Evolutionary conservation across 2,113 vertebrate species (phyloP).

Genomic region (Psophia crepitans): DNA sequence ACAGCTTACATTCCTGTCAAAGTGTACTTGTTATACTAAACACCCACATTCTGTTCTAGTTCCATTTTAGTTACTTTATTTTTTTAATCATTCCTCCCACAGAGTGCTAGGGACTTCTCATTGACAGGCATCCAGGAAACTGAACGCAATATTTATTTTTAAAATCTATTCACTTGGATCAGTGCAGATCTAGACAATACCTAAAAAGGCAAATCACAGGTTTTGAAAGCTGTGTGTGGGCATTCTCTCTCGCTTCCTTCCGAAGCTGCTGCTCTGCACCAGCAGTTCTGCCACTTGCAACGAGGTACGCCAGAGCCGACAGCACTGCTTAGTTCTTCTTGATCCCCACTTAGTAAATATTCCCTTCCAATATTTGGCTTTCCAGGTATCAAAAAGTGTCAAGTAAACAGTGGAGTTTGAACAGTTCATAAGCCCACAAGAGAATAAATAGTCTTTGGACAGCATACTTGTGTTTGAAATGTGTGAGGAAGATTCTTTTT

Average conservation of each 20-base stretch:
- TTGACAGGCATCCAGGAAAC: not conserved
- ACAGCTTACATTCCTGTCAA: conserved; percentile 32
- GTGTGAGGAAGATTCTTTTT: not conserved
- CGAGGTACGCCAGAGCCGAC: accelerated
- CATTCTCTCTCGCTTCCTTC: accelerated
- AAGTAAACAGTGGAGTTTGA: not conserved
- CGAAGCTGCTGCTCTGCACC: not conserved
- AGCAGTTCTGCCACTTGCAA: not conserved
- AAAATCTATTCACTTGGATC: not conserved
- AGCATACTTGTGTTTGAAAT: not conserved
- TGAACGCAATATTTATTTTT: not conserved
- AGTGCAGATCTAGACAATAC: not conserved
- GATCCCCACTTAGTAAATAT: not conserved
- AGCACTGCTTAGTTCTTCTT: not conserved
- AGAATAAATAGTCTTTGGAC: not conserved
- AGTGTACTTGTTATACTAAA: not conserved
- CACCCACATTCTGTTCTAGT: conserved; percentile 32
- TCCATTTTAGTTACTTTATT: not conserved
- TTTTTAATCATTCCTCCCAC: not conserved
- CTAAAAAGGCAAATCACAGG: not conserved
- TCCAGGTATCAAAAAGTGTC: not conserved
- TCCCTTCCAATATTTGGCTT: not conserved
- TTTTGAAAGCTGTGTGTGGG: not conserved
- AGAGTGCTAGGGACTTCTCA: not conserved
- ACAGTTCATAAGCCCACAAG: not conserved